Evolutionary conservation across 2,888 invertebrate genomes (phyloP).

Genomic region (Tinea semifulvella): DNA sequence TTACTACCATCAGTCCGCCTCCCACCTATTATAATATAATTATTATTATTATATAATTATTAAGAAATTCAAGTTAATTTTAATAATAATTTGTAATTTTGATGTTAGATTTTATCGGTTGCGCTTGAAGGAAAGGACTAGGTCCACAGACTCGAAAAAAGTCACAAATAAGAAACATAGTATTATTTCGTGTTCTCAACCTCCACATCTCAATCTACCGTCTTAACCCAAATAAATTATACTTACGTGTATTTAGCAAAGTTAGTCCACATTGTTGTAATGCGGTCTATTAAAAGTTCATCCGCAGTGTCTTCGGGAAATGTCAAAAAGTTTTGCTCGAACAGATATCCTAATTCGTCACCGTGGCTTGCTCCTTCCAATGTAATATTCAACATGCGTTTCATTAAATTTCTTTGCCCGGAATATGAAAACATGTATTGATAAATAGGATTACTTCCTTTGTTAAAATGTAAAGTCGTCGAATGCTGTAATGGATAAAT

Average conservation of each 20-base stretch:
- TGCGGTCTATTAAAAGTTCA: slow-evolving; percentile 31
- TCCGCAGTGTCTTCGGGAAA: slow-evolving; percentile 26
- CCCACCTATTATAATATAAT: too few species aligned
- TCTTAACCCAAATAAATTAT: background rate
- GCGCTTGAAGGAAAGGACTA: too few species aligned
- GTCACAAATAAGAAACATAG: too few species aligned
- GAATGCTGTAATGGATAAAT: slow-evolving; percentile 30
- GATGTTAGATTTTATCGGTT: too few species aligned
- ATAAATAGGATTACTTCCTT: slow-evolving; percentile 27
- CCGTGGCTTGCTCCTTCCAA: slow-evolving; percentile 28
- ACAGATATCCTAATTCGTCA: slow-evolving; percentile 40
- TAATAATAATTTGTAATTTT: too few species aligned
- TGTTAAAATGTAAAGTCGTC: slow-evolving; percentile 28
- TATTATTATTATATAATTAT: too few species aligned
- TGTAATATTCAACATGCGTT: slow-evolving; percentile 22
- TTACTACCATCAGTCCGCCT: too few species aligned
- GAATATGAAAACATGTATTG: slow-evolving; percentile 38
- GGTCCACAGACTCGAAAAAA: too few species aligned
- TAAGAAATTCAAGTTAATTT: too few species aligned
- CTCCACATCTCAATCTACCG: too few species aligned
- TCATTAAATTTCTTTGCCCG: slow-evolving; percentile 28
- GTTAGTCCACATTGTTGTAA: slow-evolving; percentile 48
- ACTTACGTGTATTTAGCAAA: slow-evolving; percentile 42
- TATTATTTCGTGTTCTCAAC: too few species aligned
- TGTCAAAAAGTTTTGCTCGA: slow-evolving; percentile 22